phyloP scores from a whole-genome alignment of 1,140 invertebrate species.

The Samia ricini region DNA sequence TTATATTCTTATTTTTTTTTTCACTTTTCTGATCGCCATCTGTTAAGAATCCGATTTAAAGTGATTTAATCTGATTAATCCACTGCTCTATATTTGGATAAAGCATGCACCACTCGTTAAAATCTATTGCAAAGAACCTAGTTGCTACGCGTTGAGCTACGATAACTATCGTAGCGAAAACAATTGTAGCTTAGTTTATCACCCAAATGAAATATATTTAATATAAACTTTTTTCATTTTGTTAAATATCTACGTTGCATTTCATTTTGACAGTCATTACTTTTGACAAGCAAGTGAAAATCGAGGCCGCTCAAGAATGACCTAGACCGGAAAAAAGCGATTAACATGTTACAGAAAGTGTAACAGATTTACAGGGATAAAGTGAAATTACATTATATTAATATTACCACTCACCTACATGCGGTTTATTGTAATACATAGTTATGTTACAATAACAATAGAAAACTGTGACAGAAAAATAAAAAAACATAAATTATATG shows the following conservation, averaged over 20 bases:
- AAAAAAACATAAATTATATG: no score
- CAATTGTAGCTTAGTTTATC: not conserved
- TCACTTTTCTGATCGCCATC: no score
- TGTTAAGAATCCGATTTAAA: no score
- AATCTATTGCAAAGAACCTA: conserved; percentile 22
- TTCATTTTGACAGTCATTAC: not conserved
- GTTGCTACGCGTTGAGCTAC: conserved; percentile 21
- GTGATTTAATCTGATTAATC: no score
- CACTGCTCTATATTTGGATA: no score
- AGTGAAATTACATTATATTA: not conserved
- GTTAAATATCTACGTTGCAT: not conserved
- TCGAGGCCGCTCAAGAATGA: not conserved
- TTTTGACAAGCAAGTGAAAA: not conserved
- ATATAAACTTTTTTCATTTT: not conserved
- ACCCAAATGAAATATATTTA: no score
- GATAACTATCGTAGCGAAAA: conserved; percentile 13
- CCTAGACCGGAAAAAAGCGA: not conserved
- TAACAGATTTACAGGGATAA: not conserved
- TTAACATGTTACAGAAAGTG: not conserved
- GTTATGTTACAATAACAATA: no score
- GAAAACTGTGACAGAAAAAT: no score
- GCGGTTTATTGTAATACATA: no score
- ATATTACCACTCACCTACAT: not conserved
- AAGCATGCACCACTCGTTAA: conserved; percentile 23
- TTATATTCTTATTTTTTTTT: no score